Evolutionary conservation across 2,797 vertebrate species (phyloP).

Genomic region (Lateolabrax maculatus): DNA sequence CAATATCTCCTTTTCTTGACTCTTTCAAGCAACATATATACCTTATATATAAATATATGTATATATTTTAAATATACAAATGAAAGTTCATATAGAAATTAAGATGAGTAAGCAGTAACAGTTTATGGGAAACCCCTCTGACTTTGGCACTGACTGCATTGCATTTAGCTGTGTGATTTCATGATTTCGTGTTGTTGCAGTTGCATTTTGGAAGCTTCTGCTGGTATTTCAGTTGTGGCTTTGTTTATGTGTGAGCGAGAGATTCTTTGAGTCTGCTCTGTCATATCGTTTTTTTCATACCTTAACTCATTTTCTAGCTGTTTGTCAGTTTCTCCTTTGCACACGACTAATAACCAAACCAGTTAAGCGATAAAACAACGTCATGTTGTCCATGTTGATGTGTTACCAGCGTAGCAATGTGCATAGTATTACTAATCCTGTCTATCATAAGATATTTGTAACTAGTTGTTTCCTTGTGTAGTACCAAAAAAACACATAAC

Average conservation of each 20-base stretch:
- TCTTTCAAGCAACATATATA: not conserved
- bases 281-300: not conserved
- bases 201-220: not conserved
- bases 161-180: conserved; percentile 23
- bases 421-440: not conserved
- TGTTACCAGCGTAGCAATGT: not conserved
- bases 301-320: not conserved
- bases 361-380: not conserved
- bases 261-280: not conserved
- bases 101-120: conserved; percentile 48
- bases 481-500: not conserved
- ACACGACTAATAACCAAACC: not conserved
- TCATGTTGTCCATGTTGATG: not conserved
- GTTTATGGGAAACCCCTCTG: conserved; percentile 47
- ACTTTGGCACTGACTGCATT: not conserved
- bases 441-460: not conserved
- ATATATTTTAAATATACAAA: not conserved
- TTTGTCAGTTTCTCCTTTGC: not conserved
- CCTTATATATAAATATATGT: not conserved
- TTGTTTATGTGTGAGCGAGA: conserved; percentile 13
- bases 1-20: not conserved
- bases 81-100: not conserved
- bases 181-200: conserved; percentile 11
- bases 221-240: not conserved
- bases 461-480: not conserved